phyloP scores from a whole-genome alignment of 2,797 vertebrate species.

The Cyclura pinguis region DNA sequence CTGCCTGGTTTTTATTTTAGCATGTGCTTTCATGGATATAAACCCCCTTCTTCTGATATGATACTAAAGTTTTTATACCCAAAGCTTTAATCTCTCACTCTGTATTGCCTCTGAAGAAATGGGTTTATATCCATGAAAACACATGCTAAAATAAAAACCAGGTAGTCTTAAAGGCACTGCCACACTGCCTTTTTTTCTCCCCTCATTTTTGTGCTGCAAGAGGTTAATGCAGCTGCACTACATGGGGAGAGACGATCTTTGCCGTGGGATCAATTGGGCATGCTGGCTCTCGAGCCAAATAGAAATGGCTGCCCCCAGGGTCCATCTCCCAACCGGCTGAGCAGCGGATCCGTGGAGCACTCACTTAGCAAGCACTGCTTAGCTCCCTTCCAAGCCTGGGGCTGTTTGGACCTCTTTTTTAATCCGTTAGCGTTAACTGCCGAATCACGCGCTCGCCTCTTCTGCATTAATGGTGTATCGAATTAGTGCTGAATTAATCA shows the following conservation, averaged over 20 bases:
- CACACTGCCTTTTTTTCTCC: background rate
- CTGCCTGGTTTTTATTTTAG: too few relatives aligned
- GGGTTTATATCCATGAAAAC: too few relatives aligned
- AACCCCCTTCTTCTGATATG: too few relatives aligned
- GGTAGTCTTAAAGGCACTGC: too few relatives aligned
- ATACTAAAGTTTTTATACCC: too few relatives aligned
- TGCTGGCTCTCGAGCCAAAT: background rate
- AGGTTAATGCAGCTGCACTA: too few relatives aligned
- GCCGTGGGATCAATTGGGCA: background rate
- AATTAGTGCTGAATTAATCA: constrained; percentile 38
- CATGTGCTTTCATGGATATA: too few relatives aligned
- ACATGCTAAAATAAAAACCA: too few relatives aligned
- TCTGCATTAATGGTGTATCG: constrained; percentile 21
- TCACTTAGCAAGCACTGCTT: background rate
- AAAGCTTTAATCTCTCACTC: too few relatives aligned
- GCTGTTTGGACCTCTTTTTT: constrained; percentile 5
- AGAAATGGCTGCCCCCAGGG: background rate
- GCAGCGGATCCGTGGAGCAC: background rate
- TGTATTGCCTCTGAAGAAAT: too few relatives aligned
- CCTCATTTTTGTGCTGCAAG: too few relatives aligned
- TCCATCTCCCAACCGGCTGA: background rate
- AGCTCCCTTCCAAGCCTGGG: background rate
- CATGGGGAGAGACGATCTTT: background rate
- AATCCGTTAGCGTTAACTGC: constrained; percentile 34
- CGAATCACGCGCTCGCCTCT: background rate